Conservation (phyloP, 2,113 vertebrate genomes). For the Muntiacus muntjak region DNA sequence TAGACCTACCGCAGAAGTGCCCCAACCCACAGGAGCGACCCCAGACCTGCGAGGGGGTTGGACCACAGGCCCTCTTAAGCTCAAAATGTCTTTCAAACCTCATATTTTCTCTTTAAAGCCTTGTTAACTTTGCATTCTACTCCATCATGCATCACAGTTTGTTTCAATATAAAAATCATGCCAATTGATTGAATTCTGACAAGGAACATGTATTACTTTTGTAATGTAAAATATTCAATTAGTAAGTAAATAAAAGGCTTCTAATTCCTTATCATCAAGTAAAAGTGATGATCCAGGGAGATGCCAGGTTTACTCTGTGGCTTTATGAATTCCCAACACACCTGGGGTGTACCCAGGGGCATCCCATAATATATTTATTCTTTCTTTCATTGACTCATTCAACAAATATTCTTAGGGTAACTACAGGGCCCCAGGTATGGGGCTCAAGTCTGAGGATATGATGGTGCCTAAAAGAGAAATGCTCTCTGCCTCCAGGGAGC, state of each 20-base stretch:
- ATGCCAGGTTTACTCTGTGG: neutral
- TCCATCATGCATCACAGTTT: neutral
- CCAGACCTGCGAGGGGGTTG: neutral
- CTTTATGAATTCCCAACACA: slow-evolving; percentile 43
- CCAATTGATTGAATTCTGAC: slow-evolving; percentile 55
- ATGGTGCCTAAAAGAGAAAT: neutral
- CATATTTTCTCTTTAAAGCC: neutral
- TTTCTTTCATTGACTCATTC: neutral
- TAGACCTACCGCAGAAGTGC: neutral
- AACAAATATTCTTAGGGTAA: neutral
- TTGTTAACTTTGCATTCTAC: neutral
- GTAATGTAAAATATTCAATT: slow-evolving; percentile 52
- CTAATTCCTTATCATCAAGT: slow-evolving; percentile 13
- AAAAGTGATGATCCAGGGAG: slow-evolving; percentile 34
- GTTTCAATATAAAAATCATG: slow-evolving; percentile 59
- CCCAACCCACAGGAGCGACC: neutral
- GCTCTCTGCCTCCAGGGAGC: neutral
- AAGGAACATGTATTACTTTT: slow-evolving; percentile 53
- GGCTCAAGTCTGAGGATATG: neutral
- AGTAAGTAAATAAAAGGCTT: slow-evolving; percentile 47
- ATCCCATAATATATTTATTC: neutral
- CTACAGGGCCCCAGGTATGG: neutral
- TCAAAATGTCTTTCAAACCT: slow-evolving; percentile 1
- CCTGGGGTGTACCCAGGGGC: neutral
- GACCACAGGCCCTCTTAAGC: neutral